phyloP scores from a whole-genome alignment of 2,888 invertebrate species.

The Mythimna pallens region DNA sequence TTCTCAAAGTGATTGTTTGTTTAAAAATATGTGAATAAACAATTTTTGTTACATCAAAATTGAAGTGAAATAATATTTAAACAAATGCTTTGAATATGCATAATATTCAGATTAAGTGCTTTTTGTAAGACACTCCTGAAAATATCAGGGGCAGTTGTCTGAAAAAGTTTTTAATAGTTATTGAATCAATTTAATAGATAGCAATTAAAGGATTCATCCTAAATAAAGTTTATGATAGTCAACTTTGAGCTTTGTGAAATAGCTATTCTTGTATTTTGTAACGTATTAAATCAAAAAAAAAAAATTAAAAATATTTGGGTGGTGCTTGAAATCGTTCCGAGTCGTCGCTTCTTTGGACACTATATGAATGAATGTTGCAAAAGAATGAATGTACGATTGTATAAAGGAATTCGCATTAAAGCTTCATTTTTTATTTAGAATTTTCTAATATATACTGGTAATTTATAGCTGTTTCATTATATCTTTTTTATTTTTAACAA shows the following conservation, averaged over 20 bases:
- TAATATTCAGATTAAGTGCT: not conserved
- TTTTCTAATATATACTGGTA: not conserved
- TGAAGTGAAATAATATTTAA: conserved; percentile 34
- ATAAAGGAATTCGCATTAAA: too few species aligned
- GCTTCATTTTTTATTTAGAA: too few species aligned
- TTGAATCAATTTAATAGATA: not conserved
- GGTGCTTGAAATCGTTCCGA: not conserved
- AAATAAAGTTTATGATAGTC: not conserved
- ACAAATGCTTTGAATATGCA: not conserved
- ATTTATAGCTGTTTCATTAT: not conserved
- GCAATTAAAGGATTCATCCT: too few species aligned
- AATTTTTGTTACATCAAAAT: conserved; percentile 51
- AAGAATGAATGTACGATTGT: conserved; percentile 10
- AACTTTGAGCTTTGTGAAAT: not conserved
- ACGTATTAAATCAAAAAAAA: not conserved
- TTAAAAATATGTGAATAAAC: conserved; percentile 28
- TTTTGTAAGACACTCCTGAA: not conserved
- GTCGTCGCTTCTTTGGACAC: not conserved
- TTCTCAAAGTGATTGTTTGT: not conserved
- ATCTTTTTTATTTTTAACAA: not conserved
- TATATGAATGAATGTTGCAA: conserved; percentile 16
- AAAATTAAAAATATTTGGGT: not conserved
- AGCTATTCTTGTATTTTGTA: not conserved
- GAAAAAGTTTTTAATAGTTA: not conserved
- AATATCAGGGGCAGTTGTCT: not conserved